These are phyloP conservation scores for Enteromius thamalakanensis DNA, from an alignment of 2,797 vertebrate species.

Conservation along the genomic window DNA sequence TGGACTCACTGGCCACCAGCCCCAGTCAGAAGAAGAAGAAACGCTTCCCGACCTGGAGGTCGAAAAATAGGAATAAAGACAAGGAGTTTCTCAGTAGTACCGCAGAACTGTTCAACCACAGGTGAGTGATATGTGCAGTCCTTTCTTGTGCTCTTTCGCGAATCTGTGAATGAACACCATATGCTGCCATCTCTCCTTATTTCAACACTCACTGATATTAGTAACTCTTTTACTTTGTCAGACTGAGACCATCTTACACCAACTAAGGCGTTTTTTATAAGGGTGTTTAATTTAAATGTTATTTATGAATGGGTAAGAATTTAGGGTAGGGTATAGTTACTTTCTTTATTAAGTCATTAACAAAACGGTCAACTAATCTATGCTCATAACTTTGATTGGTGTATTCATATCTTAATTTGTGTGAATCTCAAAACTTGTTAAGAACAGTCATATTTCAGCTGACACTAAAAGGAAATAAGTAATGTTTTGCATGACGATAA, in stretches of 20 bases:
- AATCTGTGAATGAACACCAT: slow-evolving; percentile 2
- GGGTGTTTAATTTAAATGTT: too few species aligned
- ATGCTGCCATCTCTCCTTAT: background rate
- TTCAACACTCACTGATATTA: background rate
- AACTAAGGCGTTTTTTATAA: background rate
- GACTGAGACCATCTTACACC: background rate
- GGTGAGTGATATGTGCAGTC: slow-evolving; percentile 31
- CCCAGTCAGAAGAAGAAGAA: slow-evolving; percentile 46
- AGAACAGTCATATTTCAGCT: background rate
- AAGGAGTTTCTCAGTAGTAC: background rate
- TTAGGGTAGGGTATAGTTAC: background rate
- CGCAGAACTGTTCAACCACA: slow-evolving; percentile 4
- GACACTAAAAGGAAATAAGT: background rate
- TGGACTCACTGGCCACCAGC: slow-evolving; percentile 34
- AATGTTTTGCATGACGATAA: background rate
- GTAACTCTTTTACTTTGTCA: too few species aligned
- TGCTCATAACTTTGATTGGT: background rate
- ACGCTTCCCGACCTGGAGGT: slow-evolving; percentile 47
- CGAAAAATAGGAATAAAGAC: slow-evolving; percentile 49
- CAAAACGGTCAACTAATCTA: background rate
- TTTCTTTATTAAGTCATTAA: background rate
- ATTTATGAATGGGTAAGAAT: background rate
- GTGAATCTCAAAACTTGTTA: background rate
- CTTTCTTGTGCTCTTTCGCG: background rate
- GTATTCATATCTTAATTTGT: background rate